Evolutionary conservation across 2,113 vertebrate genomes (phyloP).

Genomic region (Pungitius pungitius): DNA sequence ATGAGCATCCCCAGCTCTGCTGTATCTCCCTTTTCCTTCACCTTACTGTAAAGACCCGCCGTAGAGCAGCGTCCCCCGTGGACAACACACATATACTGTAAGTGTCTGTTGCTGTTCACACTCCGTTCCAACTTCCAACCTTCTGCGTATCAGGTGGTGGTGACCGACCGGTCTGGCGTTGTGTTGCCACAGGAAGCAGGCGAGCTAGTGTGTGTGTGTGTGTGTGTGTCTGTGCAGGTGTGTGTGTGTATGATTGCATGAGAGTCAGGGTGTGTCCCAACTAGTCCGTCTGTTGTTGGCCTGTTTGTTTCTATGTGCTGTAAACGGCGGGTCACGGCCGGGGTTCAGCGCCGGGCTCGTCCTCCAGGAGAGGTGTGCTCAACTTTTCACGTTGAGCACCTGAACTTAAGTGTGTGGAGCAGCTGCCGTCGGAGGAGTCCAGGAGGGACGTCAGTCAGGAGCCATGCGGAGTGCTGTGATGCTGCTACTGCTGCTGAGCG

Average conservation of each 20-base stretch:
- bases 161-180: conserved; percentile 20
- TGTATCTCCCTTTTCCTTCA: conserved; percentile 9
- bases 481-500: conserved; percentile 65
- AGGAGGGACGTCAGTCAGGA: conserved; percentile 21
- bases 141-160: conserved; percentile 8
- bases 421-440: conserved; percentile 22
- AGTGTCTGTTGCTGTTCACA: conserved; percentile 15
- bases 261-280: conserved; percentile 2
- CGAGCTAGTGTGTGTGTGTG: background rate
- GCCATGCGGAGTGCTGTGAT: conserved; percentile 64
- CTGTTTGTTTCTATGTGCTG: conserved; percentile 16
- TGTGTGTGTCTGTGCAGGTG: background rate
- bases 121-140: conserved; percentile 5
- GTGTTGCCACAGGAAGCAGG: conserved; percentile 17
- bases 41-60: too few species aligned
- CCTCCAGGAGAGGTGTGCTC: conserved; percentile 29
- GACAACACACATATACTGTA: conserved; percentile 15
- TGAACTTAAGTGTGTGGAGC: conserved; percentile 19
- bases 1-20: background rate
- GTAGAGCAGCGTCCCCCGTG: background rate
- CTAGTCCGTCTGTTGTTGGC: background rate
- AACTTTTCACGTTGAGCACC: conserved; percentile 13
- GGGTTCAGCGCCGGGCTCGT: conserved; percentile 21
- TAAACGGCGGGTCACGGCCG: conserved; percentile 3
- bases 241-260: conserved; percentile 2